phyloP scores from a whole-genome alignment of 2,797 vertebrate genomes.

The Decapterus maruadsi region DNA sequence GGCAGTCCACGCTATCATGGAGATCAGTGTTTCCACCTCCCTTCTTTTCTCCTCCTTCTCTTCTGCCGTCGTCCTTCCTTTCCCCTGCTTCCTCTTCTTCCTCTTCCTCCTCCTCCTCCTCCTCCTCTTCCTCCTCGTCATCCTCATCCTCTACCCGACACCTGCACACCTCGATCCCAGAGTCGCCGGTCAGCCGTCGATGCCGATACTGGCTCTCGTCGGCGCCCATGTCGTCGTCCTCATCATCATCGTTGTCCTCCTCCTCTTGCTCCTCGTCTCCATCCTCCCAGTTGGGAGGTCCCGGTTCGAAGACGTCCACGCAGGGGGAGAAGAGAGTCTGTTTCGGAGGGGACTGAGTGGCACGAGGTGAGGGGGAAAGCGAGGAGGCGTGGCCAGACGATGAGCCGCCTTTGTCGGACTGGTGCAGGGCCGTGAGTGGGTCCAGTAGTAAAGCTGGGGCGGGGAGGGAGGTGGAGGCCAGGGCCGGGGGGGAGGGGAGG shows the following conservation, averaged over 20 bases:
- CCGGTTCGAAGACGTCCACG: slow-evolving; percentile 84
- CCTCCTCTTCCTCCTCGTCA: slow-evolving; percentile 82
- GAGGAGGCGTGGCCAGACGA: slow-evolving; percentile 72
- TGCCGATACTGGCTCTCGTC: slow-evolving; percentile 89
- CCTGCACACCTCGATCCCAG: slow-evolving; percentile 92
- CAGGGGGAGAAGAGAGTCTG: slow-evolving; percentile 87
- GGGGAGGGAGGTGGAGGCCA: slow-evolving; percentile 24
- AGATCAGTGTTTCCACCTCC: slow-evolving; percentile 54
- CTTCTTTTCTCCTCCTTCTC: slow-evolving; percentile 49
- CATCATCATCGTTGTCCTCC: slow-evolving; percentile 66
- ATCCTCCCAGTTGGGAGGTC: slow-evolving; percentile 68
- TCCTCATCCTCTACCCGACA: slow-evolving; percentile 86
- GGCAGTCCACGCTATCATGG: slow-evolving; percentile 86
- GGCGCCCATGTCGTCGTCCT: slow-evolving; percentile 83
- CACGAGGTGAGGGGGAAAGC: slow-evolving; percentile 73
- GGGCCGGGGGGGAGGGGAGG: slow-evolving; percentile 13
- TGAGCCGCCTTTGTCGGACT: slow-evolving; percentile 52
- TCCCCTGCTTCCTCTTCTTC: slow-evolving; percentile 64
- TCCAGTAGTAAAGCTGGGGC: slow-evolving; percentile 65
- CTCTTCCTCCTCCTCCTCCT: slow-evolving; percentile 78
- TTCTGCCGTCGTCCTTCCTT: slow-evolving; percentile 43
- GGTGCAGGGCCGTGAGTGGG: slow-evolving; percentile 68
- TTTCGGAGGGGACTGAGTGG: slow-evolving; percentile 81
- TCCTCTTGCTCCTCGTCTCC: slow-evolving; percentile 55
- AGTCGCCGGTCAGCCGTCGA: slow-evolving; percentile 91